Base-by-base conservation (phyloP, 1,140 invertebrate genomes). In the Drosophila asahinai region DNA sequence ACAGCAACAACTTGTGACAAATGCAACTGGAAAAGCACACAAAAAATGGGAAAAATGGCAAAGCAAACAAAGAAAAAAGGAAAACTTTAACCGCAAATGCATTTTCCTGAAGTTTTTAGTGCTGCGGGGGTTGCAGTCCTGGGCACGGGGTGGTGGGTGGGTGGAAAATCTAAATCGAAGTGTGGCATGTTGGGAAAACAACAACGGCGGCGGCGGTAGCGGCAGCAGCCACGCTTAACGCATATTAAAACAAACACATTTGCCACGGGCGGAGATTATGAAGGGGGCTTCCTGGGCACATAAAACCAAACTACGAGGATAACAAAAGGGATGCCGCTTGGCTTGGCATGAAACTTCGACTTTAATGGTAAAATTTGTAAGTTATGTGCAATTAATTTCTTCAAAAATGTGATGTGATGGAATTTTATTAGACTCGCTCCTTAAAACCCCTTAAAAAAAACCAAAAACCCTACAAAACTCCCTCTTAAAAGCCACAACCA, bases 241-340 rank as follows among this genome's bases (percentile, higher is more conserved):
- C 80, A 86, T 86, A 86, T 87, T 86, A 86, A 86, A 87, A 66
- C 61, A 77, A 68, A 55, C 75, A 68, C 25, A 33, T 15, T 19
- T 52, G 47, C 14, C 54, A 57, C 36, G 8, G 54, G 36, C 54
- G 54, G 54, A 40, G 54, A 57, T 40, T 25, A 5, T 11, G 19
- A 14, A n/a, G 8, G 19, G 19, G 36, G 8, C 22, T 40, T 8
- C 5, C 8, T 4, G 8, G 8, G 5, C 25, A 40, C 19, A 5
- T 2, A 40, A 25, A n/a, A n/a, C 14, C 22, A n/a, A n/a, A 12
- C 54, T 40, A n/a, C 4, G 15, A 11, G 36, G 36, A 40, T n/a
- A 25, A 22, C 38, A 57, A 40, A 57, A 5, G 7, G 14, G n/a
- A n/a, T n/a, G n/a, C n/a, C n/a, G n/a, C n/a, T n/a, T n/a, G n/a